Conservation (phyloP, 1,140 invertebrate genomes). For the Brachionus koreanus region DNA sequence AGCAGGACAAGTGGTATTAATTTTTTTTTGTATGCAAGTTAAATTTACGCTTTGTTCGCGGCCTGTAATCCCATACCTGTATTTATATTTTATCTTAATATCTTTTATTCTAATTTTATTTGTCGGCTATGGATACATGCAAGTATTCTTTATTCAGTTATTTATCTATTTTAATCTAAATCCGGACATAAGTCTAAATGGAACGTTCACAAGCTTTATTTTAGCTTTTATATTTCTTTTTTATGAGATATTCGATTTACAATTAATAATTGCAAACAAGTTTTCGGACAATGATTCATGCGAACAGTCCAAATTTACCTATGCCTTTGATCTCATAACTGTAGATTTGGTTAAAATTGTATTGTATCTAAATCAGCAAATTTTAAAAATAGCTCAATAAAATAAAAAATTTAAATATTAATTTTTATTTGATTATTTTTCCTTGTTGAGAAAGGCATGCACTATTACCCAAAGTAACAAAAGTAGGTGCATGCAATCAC, state of each 20-base stretch:
- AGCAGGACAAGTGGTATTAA: neutral
- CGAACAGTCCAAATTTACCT: neutral
- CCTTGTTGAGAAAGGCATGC: too few relatives aligned
- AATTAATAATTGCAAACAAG: conserved; percentile 14
- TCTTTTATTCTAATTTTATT: neutral
- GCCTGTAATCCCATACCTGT: neutral
- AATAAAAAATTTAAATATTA: neutral
- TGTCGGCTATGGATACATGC: neutral
- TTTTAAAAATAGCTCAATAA: conserved; percentile 38
- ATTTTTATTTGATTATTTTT: neutral
- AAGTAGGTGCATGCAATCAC: too few relatives aligned
- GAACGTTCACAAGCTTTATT: neutral
- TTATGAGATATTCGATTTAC: conserved; percentile 34
- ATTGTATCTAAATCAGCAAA: neutral
- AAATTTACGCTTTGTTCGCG: conserved; percentile 36
- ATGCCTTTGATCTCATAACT: conserved; percentile 20
- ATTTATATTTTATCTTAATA: conserved; percentile 12
- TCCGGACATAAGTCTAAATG: neutral
- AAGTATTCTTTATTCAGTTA: neutral
- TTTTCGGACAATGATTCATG: neutral
- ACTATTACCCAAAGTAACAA: too few relatives aligned
- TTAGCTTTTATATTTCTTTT: conserved; percentile 18
- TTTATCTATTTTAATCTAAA: neutral
- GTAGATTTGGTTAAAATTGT: conserved; percentile 33
- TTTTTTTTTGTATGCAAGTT: conserved; percentile 9